Base-by-base conservation (phyloP, 1,140 invertebrate genomes). In the Homalodisca vitripennis region DNA sequence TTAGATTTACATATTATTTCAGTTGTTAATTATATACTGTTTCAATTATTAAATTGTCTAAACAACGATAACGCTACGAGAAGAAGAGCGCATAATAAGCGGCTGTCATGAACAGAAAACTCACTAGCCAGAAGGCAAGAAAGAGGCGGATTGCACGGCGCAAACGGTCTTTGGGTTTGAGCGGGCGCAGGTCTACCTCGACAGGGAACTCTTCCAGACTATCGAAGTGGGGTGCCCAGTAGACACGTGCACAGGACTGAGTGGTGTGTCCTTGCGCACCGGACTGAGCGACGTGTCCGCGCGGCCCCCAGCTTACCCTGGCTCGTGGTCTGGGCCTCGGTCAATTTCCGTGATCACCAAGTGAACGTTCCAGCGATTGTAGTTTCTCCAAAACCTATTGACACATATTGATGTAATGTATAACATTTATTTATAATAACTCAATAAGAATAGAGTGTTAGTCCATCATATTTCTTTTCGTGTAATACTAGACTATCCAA, bases 51-150 rank as follows among this genome's bases (percentile, higher is more conserved):
- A n/a, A n/a, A n/a, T n/a, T n/a, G n/a, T n/a, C n/a, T n/a, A n/a
- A n/a, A n/a, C n/a, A n/a, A n/a, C 6, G 34, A 41, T 10, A 17
- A 6, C 17, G 34, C 26, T 60, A 66, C 27, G 63, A 20, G 22
- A 66, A 66, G 26, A 46, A 66, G 32, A 66, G 26, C 22, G 32
- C 32, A 17, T 66, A 66, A 27, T 66, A 66, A 46, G 41, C 63
- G 12, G 63, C 34, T 10, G 41, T 27, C 24, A 66, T 26, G 10
- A 66, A 26, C n/a, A 66, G 63, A 66, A 66, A 66, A 17, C 63
- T 47, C 17, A 17, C 32, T 10, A 66, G 41, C 63, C 63, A 66
- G 26, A 66, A 66, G 26, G 20, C 31, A 27, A 66, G 63, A 31
- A 66, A 66, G 32, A 66, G 32, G 10, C 63, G 63, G 30, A 66